These are phyloP conservation scores for Dryas iulia DNA, from an alignment of 1,140 invertebrate species.

Conservation along the genomic window DNA sequence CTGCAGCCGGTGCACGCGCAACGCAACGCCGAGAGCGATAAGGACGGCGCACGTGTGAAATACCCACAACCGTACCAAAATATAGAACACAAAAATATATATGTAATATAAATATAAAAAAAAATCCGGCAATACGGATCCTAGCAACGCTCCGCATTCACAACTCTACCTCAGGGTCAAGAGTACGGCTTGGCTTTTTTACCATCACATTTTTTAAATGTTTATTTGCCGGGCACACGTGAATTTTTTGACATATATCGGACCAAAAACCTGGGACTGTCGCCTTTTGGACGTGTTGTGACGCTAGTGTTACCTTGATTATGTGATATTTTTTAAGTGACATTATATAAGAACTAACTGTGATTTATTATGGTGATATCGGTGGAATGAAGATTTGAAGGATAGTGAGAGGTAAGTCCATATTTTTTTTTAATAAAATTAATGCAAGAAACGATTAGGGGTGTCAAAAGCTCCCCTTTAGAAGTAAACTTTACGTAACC, in stretches of 20 bases:
- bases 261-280: conserved; percentile 67
- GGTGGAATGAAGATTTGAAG: conserved; percentile 64
- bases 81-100: conserved; percentile 78
- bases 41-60: conserved; percentile 72
- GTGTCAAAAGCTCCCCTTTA: conserved; percentile 31
- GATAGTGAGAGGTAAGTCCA: conserved; percentile 65
- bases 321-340: conserved; percentile 77
- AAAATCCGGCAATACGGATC: conserved; percentile 76
- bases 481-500: conserved; percentile 61
- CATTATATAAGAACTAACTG: conserved; percentile 78
- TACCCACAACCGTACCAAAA: conserved; percentile 60
- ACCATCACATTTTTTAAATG: conserved; percentile 72
- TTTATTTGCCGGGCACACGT: conserved; percentile 70
- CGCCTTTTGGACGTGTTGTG: conserved; percentile 78
- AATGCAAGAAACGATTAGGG: conserved; percentile 39
- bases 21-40: conserved; percentile 60
- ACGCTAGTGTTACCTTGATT: conserved; percentile 76
- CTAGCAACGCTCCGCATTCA: conserved; percentile 76
- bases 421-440: conserved; percentile 46
- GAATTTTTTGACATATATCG: conserved; percentile 74
- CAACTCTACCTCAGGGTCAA: conserved; percentile 76
- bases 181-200: conserved; percentile 70
- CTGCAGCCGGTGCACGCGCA: conserved; percentile 62
- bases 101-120: conserved; percentile 45
- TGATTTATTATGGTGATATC: conserved; percentile 78